Evolutionary conservation across 2,888 invertebrate species (phyloP).

Genomic region (Diogma glabrata): DNA sequence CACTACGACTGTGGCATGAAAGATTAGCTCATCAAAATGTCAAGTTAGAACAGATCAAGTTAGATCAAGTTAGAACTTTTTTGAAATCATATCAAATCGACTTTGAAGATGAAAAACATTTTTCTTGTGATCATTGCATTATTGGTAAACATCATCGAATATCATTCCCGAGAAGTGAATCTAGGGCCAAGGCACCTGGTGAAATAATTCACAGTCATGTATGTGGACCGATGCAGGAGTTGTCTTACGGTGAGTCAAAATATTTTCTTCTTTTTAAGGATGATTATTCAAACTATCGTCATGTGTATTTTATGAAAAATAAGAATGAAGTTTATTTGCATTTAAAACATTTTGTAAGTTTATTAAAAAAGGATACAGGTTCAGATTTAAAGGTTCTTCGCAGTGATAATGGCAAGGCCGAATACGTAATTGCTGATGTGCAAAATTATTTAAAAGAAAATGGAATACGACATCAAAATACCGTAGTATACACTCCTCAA

Average conservation of each 20-base stretch:
- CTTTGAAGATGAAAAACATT: conserved; percentile 4
- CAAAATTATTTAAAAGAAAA: conserved; percentile 9
- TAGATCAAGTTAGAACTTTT: conserved; percentile 13
- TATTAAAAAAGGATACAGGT: conserved; percentile 4
- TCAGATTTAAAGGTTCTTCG: conserved; percentile 9
- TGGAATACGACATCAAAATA: conserved; percentile 15
- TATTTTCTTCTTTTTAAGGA: conserved; percentile 20
- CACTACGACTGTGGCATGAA: conserved; percentile 15
- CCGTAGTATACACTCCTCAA: conserved; percentile 18
- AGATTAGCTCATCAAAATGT: conserved; percentile 15
- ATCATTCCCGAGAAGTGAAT: conserved; percentile 12
- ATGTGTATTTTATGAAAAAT: conserved; percentile 18
- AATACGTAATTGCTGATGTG: conserved; percentile 13
- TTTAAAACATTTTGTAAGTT: conserved; percentile 11
- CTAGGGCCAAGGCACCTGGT: conserved; percentile 12
- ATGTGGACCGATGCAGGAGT: conserved; percentile 17
- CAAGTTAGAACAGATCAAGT: no score
- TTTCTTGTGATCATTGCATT: conserved; percentile 15
- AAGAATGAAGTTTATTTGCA: conserved; percentile 17
- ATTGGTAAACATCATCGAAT: conserved; percentile 16
- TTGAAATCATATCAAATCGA: conserved; percentile 12
- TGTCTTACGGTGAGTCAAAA: conserved; percentile 19
- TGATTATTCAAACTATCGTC: conserved; percentile 18
- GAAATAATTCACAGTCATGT: conserved; percentile 19
- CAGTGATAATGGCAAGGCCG: not conserved